These are phyloP conservation scores for Heliangelus exortis DNA, from an alignment of 2,797 vertebrate genomes.

Conservation along the genomic window DNA sequence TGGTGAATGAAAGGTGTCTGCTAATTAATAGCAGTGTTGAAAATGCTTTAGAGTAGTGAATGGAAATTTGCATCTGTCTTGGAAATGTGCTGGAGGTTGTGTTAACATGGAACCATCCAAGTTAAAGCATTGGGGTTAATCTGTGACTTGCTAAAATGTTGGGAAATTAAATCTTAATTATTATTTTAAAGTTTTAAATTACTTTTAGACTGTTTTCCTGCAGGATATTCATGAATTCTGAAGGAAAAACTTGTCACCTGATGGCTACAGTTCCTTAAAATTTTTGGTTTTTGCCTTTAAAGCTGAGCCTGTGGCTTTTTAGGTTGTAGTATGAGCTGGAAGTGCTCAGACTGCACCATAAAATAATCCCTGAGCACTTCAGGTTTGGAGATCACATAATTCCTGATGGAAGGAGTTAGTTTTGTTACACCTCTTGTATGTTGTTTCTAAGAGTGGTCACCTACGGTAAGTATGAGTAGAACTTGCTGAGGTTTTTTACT, in stretches of 20 bases:
- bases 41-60: not conserved
- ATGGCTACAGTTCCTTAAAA: not conserved
- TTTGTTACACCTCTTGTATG: accelerated
- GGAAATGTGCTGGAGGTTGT: not conserved
- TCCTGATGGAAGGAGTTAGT: not conserved
- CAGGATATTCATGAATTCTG: accelerated
- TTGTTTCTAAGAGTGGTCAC: not conserved
- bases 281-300: not conserved
- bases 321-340: not conserved
- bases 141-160: not conserved
- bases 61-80: not conserved
- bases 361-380: not conserved
- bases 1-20: not conserved
- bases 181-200: not conserved
- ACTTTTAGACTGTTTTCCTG: not conserved
- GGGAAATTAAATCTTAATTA: not conserved
- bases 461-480: not conserved
- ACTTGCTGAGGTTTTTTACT: not conserved
- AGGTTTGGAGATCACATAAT: not conserved
- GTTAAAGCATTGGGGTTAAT: not conserved
- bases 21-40: not conserved
- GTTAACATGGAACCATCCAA: not conserved
- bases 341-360: not conserved
- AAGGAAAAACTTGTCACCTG: not conserved
- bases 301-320: not conserved